A percentile compares a stretch with the other conserved stretches of the same genome.
Evolutionary conservation across 1,140 invertebrate genomes (phyloP).

Genomic region (Dryas iulia): DNA sequence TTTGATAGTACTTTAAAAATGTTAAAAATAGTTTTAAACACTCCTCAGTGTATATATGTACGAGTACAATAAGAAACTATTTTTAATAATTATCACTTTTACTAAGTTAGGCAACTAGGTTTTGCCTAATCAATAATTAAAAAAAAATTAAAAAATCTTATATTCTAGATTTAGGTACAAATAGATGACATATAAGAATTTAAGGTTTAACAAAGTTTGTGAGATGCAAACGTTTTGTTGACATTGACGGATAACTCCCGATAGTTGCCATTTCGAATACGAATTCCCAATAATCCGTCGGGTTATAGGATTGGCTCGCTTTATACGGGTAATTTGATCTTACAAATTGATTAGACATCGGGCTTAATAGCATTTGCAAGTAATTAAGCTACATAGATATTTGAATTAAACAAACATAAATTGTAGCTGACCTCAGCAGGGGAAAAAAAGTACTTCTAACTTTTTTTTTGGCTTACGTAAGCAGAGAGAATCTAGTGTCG

Average conservation of each 20-base stretch:
- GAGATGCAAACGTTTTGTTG: slow-evolving; percentile 13
- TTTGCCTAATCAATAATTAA: no score
- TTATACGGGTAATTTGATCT: slow-evolving; percentile 13
- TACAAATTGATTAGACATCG: slow-evolving; percentile 12
- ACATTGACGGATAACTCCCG: slow-evolving; percentile 15
- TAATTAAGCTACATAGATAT: background rate
- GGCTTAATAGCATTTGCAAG: background rate
- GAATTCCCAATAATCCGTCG: slow-evolving; percentile 11
- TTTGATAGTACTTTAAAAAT: no score
- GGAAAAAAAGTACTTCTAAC: background rate
- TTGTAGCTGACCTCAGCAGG: no score
- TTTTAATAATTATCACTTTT: no score
- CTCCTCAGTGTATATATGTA: no score
- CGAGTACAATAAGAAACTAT: no score
- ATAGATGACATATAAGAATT: no score
- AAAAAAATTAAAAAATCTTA: no score
- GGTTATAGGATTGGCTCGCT: slow-evolving; percentile 10
- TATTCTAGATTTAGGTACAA: no score
- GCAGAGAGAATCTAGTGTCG: no score
- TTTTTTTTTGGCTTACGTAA: background rate
- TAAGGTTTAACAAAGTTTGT: slow-evolving; percentile 5
- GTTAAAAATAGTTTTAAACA: no score
- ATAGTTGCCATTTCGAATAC: slow-evolving; percentile 15
- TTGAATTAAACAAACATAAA: background rate
- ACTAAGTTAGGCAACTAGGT: no score